Evolutionary conservation across 1,140 invertebrate genomes (phyloP), one percentile per base, ranked within the genome.

Genomic region (Anastrepha obliqua): DNA sequence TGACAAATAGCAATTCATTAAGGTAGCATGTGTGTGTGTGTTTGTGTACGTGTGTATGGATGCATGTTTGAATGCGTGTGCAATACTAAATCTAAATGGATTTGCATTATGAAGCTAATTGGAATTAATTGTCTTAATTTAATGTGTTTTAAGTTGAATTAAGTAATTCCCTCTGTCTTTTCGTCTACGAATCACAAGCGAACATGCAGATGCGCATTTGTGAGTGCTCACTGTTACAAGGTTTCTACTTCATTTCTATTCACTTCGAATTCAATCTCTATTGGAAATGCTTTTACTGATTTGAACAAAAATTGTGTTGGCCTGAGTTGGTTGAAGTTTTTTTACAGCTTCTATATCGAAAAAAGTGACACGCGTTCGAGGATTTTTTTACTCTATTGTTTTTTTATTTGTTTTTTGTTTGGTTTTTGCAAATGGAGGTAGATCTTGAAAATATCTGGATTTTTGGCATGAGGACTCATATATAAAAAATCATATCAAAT

Each of bases 1-100:
- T 81, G 74, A 81, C 17, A 29, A 81, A 81, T 81, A 81, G 47
- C 74, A 20, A 55, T 81, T 81, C 74, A 55, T 81, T 81, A 81
- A 81, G 74, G 47, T 29, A 81, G 42, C 64, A 39, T 20, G 64
- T 47, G 15, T 9, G 15, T 13, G 42, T 29, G 8, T 7, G 44
- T 67, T n/a, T 39, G 42, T 81, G 17, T 15, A 62, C n/a, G n/a
- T 15, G n/a, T 62, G 60, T 17, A 62, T 81, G 74, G 29, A 29
- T 29, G 29, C 5, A 62, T 17, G n/a, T 15, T 5, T 62, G 60
- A 15, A 62, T 81, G 74, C 15, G 15, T 55, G 74, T 51, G 47
- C 47, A 47, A 55, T 55, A 55, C 74, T 55, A 81, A 81, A 55
- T 81, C 44, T 58, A 55, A 81, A 81, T 81, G 74, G 51, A 81